phyloP scores from a whole-genome alignment of 2,888 invertebrate genomes.

The Miltochrista miniata region DNA sequence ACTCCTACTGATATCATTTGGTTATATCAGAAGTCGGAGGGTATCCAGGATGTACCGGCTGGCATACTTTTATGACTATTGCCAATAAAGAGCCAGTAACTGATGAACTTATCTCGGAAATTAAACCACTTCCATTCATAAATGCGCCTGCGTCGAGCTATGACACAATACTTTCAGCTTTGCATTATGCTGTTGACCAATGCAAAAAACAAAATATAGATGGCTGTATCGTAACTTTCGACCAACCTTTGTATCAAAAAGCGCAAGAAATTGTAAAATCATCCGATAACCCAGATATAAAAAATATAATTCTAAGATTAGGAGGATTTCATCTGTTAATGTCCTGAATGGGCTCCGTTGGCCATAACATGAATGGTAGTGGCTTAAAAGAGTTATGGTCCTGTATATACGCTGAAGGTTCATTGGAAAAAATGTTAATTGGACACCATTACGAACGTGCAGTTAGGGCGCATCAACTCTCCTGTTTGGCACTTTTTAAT shows the following conservation, averaged over 20 bases:
- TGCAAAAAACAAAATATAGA: conserved; percentile 20
- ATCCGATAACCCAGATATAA: neutral
- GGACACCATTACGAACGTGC: conserved; percentile 45
- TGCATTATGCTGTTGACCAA: conserved; percentile 5
- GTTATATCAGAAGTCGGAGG: conserved; percentile 3
- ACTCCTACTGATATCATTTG: too few species aligned
- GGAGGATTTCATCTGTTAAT: conserved; percentile 48
- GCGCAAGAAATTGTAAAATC: neutral
- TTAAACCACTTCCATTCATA: neutral
- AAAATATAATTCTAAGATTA: conserved; percentile 27
- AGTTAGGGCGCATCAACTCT: conserved; percentile 17
- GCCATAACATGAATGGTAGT: conserved; percentile 34
- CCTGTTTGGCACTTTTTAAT: too few species aligned
- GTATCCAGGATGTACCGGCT: conserved; percentile 41
- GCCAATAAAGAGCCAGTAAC: too few species aligned
- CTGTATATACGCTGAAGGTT: conserved; percentile 23
- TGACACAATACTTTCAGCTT: neutral
- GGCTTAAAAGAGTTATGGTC: conserved; percentile 17
- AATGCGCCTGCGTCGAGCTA: neutral
- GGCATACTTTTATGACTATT: conserved; percentile 31
- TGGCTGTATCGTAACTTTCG: too few species aligned
- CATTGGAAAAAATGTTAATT: conserved; percentile 41
- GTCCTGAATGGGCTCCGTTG: conserved; percentile 45
- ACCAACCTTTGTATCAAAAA: too few species aligned
- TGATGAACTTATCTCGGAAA: neutral